Evolutionary conservation across 2,797 vertebrate genomes (phyloP).

Genomic region (Rhinoraja longicauda): DNA sequence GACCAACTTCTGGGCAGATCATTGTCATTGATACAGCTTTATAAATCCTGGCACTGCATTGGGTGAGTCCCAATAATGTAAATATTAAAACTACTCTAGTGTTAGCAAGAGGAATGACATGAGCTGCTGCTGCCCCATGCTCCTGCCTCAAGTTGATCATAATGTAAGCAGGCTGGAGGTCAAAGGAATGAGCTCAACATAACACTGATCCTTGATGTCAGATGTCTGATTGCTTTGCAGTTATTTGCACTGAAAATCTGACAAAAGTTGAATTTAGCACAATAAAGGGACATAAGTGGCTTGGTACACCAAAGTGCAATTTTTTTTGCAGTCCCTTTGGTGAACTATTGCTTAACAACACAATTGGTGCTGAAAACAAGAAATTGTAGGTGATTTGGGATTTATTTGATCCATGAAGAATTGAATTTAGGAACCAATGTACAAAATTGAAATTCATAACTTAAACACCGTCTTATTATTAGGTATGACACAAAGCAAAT

Average conservation of each 20-base stretch:
- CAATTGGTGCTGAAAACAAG: background rate
- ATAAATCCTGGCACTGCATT: background rate
- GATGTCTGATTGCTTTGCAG: background rate
- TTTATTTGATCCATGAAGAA: background rate
- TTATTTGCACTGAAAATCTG: background rate
- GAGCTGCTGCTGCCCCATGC: background rate
- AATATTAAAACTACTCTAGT: background rate
- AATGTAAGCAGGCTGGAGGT: background rate
- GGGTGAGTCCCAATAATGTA: background rate
- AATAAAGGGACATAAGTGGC: background rate
- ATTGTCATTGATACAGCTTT: background rate
- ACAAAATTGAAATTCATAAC: background rate
- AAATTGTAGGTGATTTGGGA: background rate
- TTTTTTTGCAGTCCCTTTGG: background rate
- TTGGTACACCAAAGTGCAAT: background rate
- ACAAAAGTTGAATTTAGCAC: background rate
- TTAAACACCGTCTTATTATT: background rate
- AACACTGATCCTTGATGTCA: background rate
- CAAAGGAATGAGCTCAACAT: background rate
- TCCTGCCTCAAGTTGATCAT: background rate
- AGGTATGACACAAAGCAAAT: background rate
- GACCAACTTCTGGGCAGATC: background rate
- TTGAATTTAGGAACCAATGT: background rate
- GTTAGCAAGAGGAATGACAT: too few relatives aligned
- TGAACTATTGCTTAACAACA: background rate